Percentiles rank a stretch among this genome's conserved stretches.
Conservation (phyloP, 2,797 vertebrate species). For the Limosa lapponica region DNA sequence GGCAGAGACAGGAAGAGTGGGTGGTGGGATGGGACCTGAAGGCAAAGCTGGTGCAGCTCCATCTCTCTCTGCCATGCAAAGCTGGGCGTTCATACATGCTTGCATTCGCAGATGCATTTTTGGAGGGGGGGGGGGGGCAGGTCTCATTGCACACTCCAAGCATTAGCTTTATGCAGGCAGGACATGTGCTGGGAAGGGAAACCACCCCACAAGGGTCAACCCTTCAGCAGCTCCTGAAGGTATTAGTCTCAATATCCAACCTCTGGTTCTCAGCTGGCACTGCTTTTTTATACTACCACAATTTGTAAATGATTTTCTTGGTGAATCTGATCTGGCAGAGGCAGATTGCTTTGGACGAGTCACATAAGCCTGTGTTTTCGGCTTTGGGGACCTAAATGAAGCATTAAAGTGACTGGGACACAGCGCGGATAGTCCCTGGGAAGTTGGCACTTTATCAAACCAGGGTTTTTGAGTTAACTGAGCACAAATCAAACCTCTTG, state of each 20-base stretch:
- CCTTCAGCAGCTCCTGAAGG: not conserved
- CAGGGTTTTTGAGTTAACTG: accelerated
- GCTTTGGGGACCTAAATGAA: not conserved
- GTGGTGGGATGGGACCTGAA: not conserved
- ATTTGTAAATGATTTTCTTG: not conserved
- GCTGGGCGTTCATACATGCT: not conserved
- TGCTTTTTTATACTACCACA: not conserved
- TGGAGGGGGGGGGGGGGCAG: accelerated
- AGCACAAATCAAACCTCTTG: not conserved
- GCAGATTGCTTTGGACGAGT: not conserved
- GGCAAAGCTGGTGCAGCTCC: not conserved
- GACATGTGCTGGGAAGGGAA: not conserved
- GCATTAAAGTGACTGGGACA: not conserved
- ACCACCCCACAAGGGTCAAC: not conserved
- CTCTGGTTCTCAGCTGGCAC: not conserved
- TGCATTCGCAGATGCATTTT: not conserved
- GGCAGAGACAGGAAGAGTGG: not conserved
- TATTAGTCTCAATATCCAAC: not conserved
- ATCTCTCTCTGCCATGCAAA: not conserved
- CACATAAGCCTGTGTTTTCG: not conserved
- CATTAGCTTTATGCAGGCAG: not conserved
- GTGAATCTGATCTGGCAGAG: not conserved
- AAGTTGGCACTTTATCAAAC: not conserved
- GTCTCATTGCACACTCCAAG: accelerated
- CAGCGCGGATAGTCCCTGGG: accelerated